Percentiles rank a stretch among this genome's conserved stretches.
Evolutionary conservation across 2,888 invertebrate genomes (phyloP).

Genomic region (Teleogryllus oceanicus): DNA sequence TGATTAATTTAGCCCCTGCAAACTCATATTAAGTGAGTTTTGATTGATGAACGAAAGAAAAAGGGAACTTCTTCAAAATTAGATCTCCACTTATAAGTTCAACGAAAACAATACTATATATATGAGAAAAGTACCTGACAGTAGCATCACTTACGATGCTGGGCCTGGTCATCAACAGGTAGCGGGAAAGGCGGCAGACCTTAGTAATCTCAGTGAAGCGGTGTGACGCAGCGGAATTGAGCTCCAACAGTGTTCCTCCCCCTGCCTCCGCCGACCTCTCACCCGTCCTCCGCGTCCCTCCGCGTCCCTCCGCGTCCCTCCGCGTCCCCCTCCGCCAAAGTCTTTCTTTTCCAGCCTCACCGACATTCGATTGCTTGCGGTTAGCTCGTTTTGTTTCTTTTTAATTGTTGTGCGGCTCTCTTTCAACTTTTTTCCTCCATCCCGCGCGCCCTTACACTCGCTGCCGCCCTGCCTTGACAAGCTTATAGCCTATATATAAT

Average conservation of each 20-base stretch:
- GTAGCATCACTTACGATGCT: too few relatives aligned
- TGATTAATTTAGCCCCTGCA: too few relatives aligned
- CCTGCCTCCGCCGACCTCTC: background rate
- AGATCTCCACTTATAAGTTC: too few relatives aligned
- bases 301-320: background rate
- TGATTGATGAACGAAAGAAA: too few relatives aligned
- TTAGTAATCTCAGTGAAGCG: background rate
- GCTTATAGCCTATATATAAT: slow-evolving; percentile 1
- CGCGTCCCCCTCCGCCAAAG: background rate
- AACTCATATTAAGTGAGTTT: too few relatives aligned
- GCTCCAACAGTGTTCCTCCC: background rate
- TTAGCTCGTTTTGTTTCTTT: slow-evolving; percentile 3
- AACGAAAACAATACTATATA: too few relatives aligned
- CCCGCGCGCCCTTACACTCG: background rate
- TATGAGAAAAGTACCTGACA: too few relatives aligned
- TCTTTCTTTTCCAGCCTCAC: background rate
- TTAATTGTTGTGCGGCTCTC: slow-evolving; percentile 6
- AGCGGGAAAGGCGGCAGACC: background rate
- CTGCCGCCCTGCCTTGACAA: background rate
- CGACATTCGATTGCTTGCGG: slow-evolving; percentile 5
- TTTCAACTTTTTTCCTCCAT: background rate
- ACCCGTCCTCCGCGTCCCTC: background rate
- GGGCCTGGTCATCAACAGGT: background rate
- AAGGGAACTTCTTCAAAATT: too few relatives aligned
- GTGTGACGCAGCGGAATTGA: background rate